Evolutionary conservation across 2,113 vertebrate genomes (phyloP).

Genomic region (Anser cygnoides): DNA sequence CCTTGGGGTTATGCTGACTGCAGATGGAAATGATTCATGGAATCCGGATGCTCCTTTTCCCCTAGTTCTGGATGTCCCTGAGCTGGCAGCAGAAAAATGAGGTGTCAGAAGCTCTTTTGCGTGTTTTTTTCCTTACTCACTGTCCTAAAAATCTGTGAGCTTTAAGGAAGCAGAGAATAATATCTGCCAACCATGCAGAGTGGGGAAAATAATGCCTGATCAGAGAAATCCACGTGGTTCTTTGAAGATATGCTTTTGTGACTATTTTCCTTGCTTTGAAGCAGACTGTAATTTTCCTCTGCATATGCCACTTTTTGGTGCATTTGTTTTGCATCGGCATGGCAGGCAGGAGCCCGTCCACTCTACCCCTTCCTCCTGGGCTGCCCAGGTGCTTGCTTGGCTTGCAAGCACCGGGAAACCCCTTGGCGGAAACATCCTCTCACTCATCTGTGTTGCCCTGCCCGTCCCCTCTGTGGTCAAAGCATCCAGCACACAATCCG

Average conservation of each 20-base stretch:
- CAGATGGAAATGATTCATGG: background rate
- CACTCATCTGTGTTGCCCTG: rapidly evolving
- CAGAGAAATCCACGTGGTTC: background rate
- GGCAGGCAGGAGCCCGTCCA: background rate
- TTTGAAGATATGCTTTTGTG: background rate
- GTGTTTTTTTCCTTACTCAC: background rate
- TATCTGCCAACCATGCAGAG: background rate
- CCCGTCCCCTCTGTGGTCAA: background rate
- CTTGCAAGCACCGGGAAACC: background rate
- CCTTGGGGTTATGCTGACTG: background rate
- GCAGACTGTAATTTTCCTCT: background rate
- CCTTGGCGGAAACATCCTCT: background rate
- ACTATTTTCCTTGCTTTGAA: background rate
- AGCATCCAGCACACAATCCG: background rate
- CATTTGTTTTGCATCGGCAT: background rate
- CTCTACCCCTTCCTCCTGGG: rapidly evolving
- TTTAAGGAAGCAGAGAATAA: background rate
- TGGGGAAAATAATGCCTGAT: background rate
- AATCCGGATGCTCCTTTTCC: background rate
- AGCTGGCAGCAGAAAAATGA: background rate
- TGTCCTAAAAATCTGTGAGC: background rate
- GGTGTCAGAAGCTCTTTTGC: background rate
- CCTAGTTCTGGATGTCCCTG: background rate
- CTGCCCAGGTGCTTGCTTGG: background rate
- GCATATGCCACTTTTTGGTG: background rate